These are phyloP conservation scores for Craterocephalus amniculus DNA, from an alignment of 2,797 vertebrate genomes.

Conservation along the genomic window DNA sequence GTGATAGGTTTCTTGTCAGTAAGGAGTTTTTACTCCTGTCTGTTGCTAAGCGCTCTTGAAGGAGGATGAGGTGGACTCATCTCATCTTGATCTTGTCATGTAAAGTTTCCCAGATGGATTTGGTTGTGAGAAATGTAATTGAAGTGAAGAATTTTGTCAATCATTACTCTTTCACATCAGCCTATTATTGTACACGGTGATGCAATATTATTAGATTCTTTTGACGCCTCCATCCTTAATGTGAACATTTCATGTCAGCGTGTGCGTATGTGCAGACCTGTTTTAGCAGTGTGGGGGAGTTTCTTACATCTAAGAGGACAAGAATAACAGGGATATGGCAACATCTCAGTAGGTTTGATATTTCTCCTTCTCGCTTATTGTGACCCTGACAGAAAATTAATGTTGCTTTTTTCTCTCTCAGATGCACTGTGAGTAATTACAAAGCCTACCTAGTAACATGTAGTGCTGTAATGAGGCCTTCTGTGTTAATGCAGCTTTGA, in stretches of 20 bases:
- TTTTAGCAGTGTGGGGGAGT: conserved; percentile 22
- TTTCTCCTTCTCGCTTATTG: conserved; percentile 79
- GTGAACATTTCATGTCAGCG: not conserved
- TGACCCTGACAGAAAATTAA: conserved; percentile 83
- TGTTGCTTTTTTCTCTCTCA: conserved; percentile 61
- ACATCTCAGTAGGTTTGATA: conserved; percentile 72
- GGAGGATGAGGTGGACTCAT: too few relatives aligned
- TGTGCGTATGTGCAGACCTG: conserved; percentile 13
- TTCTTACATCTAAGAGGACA: conserved; percentile 42
- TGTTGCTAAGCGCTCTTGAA: not conserved
- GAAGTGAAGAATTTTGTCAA: not conserved
- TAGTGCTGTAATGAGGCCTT: conserved; percentile 77
- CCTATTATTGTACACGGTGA: conserved; percentile 11
- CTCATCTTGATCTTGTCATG: not conserved
- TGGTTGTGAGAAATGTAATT: not conserved
- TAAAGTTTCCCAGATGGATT: not conserved
- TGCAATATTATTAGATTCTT: conserved; percentile 1
- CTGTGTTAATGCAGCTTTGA: conserved; percentile 76
- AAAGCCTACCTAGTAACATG: conserved; percentile 66
- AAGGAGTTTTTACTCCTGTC: not conserved
- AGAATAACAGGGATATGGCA: conserved; percentile 70
- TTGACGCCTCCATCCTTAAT: not conserved
- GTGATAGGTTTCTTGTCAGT: not conserved
- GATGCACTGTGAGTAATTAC: conserved; percentile 62
- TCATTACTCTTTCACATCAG: not conserved